Percentiles rank a stretch among this genome's conserved stretches.
These are phyloP conservation scores for Orthonyx spaldingii DNA, from an alignment of 2,113 vertebrate genomes.

Conservation along the genomic window DNA sequence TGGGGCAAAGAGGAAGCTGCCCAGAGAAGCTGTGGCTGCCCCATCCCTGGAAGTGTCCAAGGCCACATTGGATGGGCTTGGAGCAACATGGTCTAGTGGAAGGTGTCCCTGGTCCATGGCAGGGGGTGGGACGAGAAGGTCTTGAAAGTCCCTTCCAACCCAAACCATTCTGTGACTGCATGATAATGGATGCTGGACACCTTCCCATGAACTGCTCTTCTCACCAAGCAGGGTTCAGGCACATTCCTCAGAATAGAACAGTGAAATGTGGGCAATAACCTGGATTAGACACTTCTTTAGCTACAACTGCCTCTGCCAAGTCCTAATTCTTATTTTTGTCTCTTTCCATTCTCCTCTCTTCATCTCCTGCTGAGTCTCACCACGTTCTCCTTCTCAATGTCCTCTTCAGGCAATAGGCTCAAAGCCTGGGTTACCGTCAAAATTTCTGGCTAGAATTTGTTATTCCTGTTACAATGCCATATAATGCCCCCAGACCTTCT, in stretches of 20 bases:
- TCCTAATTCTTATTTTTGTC: not conserved
- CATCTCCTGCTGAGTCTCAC: not conserved
- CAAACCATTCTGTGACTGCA: rapidly evolving
- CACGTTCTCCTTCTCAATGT: not conserved
- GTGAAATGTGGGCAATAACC: not conserved
- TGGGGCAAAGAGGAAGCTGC: not conserved
- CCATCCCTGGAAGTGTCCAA: not conserved
- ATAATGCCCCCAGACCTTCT: not conserved
- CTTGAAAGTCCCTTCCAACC: not conserved
- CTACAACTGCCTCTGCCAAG: not conserved
- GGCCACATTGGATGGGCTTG: rapidly evolving
- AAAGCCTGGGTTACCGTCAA: not conserved
- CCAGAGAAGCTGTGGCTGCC: no score
- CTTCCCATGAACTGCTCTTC: not conserved
- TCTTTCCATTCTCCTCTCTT: not conserved
- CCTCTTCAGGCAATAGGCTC: not conserved
- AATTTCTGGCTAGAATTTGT: not conserved
- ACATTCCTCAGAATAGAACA: not conserved
- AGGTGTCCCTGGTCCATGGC: not conserved
- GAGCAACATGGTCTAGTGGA: no score
- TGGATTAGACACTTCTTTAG: not conserved
- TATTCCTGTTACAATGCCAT: not conserved
- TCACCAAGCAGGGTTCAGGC: not conserved
- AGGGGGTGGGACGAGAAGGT: not conserved
- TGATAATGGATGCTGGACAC: not conserved